Percentiles rank a stretch among this genome's conserved stretches.
phyloP scores from a whole-genome alignment of 2,113 vertebrate species.

The Calidris pugnax region DNA sequence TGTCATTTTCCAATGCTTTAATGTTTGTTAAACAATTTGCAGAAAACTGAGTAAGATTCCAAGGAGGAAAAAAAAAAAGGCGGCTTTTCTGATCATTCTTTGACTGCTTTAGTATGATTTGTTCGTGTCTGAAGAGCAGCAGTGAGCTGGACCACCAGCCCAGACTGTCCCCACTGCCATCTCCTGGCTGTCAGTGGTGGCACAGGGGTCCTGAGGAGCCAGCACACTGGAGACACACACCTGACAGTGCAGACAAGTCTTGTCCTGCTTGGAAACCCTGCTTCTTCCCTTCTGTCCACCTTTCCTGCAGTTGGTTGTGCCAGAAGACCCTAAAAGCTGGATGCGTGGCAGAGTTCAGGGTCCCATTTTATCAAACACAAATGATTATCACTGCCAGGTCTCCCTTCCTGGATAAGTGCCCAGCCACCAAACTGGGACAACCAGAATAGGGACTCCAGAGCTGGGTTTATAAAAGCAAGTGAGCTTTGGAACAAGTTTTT shows the following conservation, averaged over 20 bases:
- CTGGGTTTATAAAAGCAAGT: neutral
- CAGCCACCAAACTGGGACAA: neutral
- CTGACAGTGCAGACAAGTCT: accelerated
- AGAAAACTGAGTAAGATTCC: neutral
- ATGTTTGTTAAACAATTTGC: neutral
- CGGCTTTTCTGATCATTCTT: neutral
- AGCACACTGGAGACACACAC: no score
- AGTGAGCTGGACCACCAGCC: neutral
- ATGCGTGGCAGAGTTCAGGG: neutral
- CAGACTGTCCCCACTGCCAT: neutral
- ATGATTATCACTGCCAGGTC: neutral
- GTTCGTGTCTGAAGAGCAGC: accelerated
- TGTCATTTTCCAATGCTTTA: neutral
- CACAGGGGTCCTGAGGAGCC: neutral
- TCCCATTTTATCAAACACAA: neutral
- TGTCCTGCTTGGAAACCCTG: neutral
- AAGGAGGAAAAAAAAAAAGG: neutral
- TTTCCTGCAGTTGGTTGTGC: neutral
- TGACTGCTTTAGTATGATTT: neutral
- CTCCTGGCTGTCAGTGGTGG: no score
- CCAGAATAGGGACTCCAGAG: neutral
- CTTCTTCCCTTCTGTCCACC: neutral
- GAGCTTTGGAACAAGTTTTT: neutral
- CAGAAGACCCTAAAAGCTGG: neutral
- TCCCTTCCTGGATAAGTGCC: neutral